phyloP scores from a whole-genome alignment of 2,888 invertebrate genomes.

The Scaptomyza parva region DNA sequence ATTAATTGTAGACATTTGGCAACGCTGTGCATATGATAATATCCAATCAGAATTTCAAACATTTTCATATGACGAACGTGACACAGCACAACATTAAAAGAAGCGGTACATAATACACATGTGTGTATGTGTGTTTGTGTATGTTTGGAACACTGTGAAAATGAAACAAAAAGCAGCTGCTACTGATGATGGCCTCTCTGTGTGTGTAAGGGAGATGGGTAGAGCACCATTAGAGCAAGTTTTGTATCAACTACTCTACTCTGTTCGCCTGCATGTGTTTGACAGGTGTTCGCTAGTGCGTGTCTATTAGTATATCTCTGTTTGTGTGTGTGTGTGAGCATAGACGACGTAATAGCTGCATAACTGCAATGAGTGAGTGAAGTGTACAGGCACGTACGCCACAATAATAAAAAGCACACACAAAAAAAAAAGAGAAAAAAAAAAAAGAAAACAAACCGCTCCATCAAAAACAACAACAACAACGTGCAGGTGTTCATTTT shows the following conservation, averaged over 20 bases:
- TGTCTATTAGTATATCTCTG: conserved; percentile 35
- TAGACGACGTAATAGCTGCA: conserved; percentile 77
- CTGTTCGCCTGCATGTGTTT: conserved; percentile 44
- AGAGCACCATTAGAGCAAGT: conserved; percentile 42
- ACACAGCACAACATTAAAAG: conserved; percentile 66
- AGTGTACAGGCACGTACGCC: conserved; percentile 72
- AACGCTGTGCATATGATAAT: conserved; percentile 31
- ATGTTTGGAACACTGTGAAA: conserved; percentile 65
- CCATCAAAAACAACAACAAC: conserved; percentile 48
- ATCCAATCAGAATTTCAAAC: conserved; percentile 75
- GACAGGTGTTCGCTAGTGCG: conserved; percentile 77
- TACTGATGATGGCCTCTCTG: conserved; percentile 25
- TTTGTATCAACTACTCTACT: conserved; percentile 18
- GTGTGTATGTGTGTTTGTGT: background rate
- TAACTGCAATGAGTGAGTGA: conserved; percentile 66
- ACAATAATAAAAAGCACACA: conserved; percentile 42
- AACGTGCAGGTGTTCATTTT: conserved; percentile 73
- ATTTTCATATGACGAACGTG: conserved; percentile 71
- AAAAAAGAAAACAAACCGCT: conserved; percentile 24
- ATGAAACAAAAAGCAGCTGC: conserved; percentile 69
- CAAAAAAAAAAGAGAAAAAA: conserved; percentile 15
- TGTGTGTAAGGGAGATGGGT: conserved; percentile 23
- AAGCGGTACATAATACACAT: conserved; percentile 25
- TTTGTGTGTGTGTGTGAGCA: conserved; percentile 44
- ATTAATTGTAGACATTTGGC: conserved; percentile 61